Base-by-base conservation (phyloP, 2,888 invertebrate species). In the Apotomis turbidana region DNA sequence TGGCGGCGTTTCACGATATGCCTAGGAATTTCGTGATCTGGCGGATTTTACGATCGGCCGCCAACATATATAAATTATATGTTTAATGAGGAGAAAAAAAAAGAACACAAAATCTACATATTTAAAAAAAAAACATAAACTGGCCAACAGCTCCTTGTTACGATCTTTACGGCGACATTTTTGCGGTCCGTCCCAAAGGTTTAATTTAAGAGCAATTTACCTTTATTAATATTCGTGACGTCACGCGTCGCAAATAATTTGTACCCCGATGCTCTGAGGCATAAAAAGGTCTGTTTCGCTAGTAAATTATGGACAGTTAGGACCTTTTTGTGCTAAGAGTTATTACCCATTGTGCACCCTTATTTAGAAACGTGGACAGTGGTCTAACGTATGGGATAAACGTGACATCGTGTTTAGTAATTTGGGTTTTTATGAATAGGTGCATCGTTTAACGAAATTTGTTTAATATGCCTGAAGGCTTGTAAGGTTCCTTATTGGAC, bases 141-240 rank as follows among this genome's bases (percentile, higher is more conserved):
- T 2, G 62, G 10, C 41, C 38, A 2, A 13, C 57, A 46, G 8
- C 49, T n/a, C 12, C 44, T 55, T 64, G 44, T 13, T 36, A 58
- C n/a, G 27, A 58, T 49, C 27, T 61, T 61, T 36, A 61, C 52
- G 3, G 9, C 49, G 41, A 52, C 10, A 67, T 67, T 67, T 67
- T 60, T 73, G 58, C 62, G 15, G 49, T 27, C 72, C n/a, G 9
- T 54, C 59, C 59, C 12, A 62, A 57, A 52, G 73, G 70, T 73
- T 59, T 64, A 64, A 70, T 73, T 73, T 69, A 64, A 70, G 55
- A 54, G 27, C 63, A 63, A 73, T 73, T 73, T 73, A 74, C 73
- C 74, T 73, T 74, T 76, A 74, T 76, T 74, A 76, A 74, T 76
- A 76, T 76, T 74, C 76, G 60, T 61, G 68, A 68, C 60, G 59